Evolutionary conservation across 2,113 vertebrate genomes (phyloP).

Genomic region (Pollachius pollachius): DNA sequence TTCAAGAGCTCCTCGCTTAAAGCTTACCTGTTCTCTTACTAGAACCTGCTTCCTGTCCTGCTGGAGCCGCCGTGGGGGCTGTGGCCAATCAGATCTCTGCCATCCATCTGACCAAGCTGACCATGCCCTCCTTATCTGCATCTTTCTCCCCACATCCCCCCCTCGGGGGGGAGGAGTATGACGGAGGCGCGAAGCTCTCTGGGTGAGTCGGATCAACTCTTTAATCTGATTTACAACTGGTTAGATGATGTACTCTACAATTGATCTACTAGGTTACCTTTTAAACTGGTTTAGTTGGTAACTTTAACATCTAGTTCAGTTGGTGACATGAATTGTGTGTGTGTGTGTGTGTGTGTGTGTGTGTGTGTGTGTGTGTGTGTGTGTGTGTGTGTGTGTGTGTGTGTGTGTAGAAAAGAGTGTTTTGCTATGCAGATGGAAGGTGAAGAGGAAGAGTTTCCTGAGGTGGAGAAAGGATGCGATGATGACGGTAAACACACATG

Average conservation of each 20-base stretch:
- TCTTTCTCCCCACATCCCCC: neutral
- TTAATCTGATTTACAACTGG: no score
- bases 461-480: conserved; percentile 76
- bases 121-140: neutral
- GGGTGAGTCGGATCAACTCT: no score
- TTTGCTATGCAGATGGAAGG: conserved; percentile 51
- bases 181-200: conserved; percentile 19
- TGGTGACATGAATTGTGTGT: conserved; percentile 48
- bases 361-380: conserved; percentile 7
- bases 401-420: conserved; percentile 42
- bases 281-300: no score
- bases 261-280: no score
- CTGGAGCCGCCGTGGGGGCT: conserved; percentile 56
- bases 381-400: neutral
- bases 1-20: no score
- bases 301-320: no score
- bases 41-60: conserved; percentile 11
- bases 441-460: conserved; percentile 80
- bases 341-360: neutral
- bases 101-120: conserved; percentile 72
- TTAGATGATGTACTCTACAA: no score
- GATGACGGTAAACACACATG: conserved; percentile 51
- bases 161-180: conserved; percentile 18
- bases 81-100: conserved; percentile 79
- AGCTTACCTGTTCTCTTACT: no score